Conservation (phyloP, 2,797 vertebrate species). For the Sebastes matsubarae region DNA sequence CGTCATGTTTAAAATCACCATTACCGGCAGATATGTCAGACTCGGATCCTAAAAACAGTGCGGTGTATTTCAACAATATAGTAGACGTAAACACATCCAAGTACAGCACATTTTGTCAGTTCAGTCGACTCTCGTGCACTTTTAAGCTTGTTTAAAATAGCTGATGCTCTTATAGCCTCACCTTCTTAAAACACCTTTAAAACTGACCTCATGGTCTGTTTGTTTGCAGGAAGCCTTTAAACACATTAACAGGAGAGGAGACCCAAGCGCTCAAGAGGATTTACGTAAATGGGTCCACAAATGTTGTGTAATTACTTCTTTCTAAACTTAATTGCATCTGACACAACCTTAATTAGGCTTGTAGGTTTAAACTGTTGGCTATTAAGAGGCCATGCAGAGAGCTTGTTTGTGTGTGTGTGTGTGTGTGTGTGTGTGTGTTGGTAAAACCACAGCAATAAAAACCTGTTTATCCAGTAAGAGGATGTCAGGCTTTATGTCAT, state of each 20-base stretch:
- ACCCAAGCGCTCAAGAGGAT: conserved; percentile 11
- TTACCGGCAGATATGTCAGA: not conserved
- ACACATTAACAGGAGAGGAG: conserved; percentile 28
- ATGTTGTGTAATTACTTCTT: conserved; percentile 54
- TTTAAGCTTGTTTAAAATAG: not conserved
- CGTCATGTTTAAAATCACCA: not conserved
- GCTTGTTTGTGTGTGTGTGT: conserved; percentile 1
- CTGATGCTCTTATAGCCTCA: conserved; percentile 2
- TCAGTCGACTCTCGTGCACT: not conserved
- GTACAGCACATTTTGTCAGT: not conserved
- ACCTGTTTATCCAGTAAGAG: conserved; percentile 77
- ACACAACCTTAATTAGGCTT: conserved; percentile 61
- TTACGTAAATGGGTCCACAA: conserved; percentile 20
- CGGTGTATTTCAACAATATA: not conserved
- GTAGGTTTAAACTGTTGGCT: conserved; percentile 55
- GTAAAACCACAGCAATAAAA: conserved; percentile 68
- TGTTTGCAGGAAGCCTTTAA: conserved; percentile 48
- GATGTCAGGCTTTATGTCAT: conserved; percentile 65
- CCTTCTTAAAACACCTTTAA: conserved; percentile 14
- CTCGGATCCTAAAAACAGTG: not conserved
- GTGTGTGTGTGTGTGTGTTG: no score
- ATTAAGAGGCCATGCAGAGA: conserved; percentile 38
- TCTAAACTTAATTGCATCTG: conserved; percentile 59
- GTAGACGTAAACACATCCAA: not conserved
- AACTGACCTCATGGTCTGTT: conserved; percentile 15